Percentiles rank a stretch among this genome's conserved stretches.
Conservation (phyloP, 2,797 vertebrate species). For the Neoniphon sammara region DNA sequence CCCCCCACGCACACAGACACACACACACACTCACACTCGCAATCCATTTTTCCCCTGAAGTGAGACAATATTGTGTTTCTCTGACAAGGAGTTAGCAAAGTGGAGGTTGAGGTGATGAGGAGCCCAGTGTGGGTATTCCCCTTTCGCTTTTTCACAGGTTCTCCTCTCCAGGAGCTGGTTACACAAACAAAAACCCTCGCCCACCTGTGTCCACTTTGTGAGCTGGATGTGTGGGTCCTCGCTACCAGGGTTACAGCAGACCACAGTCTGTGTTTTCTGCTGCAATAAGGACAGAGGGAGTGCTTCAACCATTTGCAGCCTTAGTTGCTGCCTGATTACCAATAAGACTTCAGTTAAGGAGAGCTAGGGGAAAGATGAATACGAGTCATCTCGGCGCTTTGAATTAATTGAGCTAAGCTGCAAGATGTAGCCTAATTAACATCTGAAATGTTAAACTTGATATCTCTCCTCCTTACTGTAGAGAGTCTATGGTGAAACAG, state of each 20-base stretch:
- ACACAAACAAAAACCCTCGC: constrained; percentile 67
- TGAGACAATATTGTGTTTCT: constrained; percentile 32
- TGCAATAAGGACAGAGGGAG: constrained; percentile 36
- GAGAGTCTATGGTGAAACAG: constrained; percentile 23
- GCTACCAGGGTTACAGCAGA: constrained; percentile 45
- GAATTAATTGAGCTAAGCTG: constrained; percentile 64
- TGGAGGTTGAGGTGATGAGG: constrained; percentile 54
- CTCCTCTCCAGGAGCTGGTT: constrained; percentile 58
- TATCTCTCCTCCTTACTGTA: constrained; percentile 43
- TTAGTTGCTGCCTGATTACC: constrained; percentile 45
- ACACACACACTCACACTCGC: constrained; percentile 6
- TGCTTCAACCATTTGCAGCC: constrained; percentile 43
- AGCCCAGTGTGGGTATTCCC: constrained; percentile 59
- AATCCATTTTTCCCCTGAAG: constrained; percentile 11
- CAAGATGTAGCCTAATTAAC: constrained; percentile 69
- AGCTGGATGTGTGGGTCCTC: constrained; percentile 64
- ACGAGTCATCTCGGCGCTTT: constrained; percentile 58
- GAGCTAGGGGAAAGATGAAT: constrained; percentile 48
- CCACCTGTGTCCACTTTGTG: constrained; percentile 66
- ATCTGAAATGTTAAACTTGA: constrained; percentile 70
- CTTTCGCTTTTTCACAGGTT: constrained; percentile 68
- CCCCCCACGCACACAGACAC: neutral
- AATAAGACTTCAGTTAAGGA: constrained; percentile 38
- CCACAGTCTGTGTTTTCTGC: constrained; percentile 53
- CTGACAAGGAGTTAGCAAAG: constrained; percentile 31